Percentiles rank a stretch among this genome's conserved stretches.
These are phyloP conservation scores for Rhynchomys soricoides DNA, from an alignment of 2,113 vertebrate species.

Conservation along the genomic window DNA sequence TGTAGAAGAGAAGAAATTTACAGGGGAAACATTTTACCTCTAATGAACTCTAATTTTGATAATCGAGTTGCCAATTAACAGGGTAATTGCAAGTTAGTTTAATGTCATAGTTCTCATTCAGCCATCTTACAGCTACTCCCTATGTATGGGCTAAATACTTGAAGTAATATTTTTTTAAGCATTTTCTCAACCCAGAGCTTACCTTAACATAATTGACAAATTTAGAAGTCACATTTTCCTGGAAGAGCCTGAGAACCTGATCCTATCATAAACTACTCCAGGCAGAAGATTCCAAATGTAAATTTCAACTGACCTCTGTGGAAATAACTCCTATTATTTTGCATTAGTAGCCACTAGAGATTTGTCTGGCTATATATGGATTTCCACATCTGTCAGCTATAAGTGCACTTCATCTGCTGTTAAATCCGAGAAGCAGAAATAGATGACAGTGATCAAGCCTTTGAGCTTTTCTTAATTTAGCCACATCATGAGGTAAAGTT, in stretches of 20 bases:
- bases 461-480: constrained; percentile 73
- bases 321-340: constrained; percentile 77
- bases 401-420: constrained; percentile 79
- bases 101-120: constrained; percentile 73
- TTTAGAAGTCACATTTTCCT: constrained; percentile 71
- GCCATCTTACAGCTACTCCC: constrained; percentile 69
- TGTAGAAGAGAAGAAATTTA: constrained; percentile 81
- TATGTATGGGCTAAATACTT: constrained; percentile 58
- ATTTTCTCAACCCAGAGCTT: constrained; percentile 67
- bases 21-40: constrained; percentile 83
- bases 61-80: constrained; percentile 81
- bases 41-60: constrained; percentile 86
- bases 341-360: constrained; percentile 77
- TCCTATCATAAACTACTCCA: constrained; percentile 65
- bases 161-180: constrained; percentile 44
- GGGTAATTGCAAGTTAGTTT: constrained; percentile 79
- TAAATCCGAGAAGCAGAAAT: constrained; percentile 76
- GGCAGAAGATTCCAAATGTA: constrained; percentile 75
- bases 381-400: constrained; percentile 81
- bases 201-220: constrained; percentile 68
- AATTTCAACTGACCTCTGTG: constrained; percentile 74
- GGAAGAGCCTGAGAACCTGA: constrained; percentile 52
- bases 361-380: constrained; percentile 74
- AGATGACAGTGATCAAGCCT: constrained; percentile 78
- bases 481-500: constrained; percentile 70